A percentile compares a stretch with the other conserved stretches of the same genome.
phyloP scores from a whole-genome alignment of 2,888 invertebrate genomes.

The Lydus trimaculatus region DNA sequence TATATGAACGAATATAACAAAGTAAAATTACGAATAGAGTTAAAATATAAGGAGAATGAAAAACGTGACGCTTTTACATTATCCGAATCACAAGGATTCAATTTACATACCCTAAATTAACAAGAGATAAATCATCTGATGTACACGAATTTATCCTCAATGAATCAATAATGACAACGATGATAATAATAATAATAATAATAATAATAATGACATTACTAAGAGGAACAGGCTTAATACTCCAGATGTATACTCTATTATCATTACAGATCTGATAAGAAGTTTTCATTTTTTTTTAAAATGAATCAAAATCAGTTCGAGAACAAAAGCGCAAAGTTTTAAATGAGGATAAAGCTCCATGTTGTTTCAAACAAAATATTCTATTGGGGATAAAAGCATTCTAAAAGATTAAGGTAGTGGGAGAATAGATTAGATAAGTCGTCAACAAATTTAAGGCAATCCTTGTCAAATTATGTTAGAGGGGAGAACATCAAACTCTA shows the following conservation, averaged over 20 bases:
- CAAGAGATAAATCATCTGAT: too few species aligned
- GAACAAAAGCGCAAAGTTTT: too few species aligned
- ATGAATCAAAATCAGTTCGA: too few species aligned
- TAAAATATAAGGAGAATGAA: not conserved
- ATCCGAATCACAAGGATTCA: not conserved
- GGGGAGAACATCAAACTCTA: constrained; percentile 10
- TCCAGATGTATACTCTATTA: too few species aligned
- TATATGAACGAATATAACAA: constrained; percentile 18
- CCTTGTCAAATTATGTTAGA: constrained; percentile 29
- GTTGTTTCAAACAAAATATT: too few species aligned
- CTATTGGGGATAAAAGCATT: not conserved
- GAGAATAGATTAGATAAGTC: not conserved
- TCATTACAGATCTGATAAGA: too few species aligned
- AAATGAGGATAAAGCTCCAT: not conserved
- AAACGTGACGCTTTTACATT: constrained; percentile 24
- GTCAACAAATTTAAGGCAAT: not conserved
- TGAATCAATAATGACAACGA: not conserved
- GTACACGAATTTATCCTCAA: not conserved
- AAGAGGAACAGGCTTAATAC: too few species aligned
- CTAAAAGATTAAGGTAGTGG: not conserved
- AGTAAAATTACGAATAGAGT: not conserved
- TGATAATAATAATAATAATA: too few species aligned
- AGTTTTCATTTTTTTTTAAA: too few species aligned
- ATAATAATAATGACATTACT: too few species aligned
- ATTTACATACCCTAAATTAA: too few species aligned